A percentile compares a stretch with the other conserved stretches of the same genome.
Evolutionary conservation across 2,113 vertebrate genomes (phyloP).

Genomic region (Aythya baeri): DNA sequence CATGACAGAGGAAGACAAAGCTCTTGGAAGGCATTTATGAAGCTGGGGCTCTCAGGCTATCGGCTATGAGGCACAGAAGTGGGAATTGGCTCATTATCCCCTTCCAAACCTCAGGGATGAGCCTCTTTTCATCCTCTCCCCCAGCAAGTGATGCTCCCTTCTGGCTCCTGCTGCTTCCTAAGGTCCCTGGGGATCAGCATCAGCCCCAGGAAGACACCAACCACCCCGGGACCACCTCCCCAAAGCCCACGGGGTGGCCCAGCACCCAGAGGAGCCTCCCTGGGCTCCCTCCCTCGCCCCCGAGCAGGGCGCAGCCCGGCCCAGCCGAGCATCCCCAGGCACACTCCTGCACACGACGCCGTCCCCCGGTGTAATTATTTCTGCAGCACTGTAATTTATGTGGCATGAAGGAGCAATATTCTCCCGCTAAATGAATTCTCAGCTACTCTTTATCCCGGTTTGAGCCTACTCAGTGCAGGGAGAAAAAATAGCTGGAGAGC

Average conservation of each 20-base stretch:
- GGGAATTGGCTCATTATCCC: not conserved
- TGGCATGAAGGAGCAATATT: conserved; percentile 48
- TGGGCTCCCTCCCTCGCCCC: not conserved
- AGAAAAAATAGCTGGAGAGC: not conserved
- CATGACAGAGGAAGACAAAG: too few species aligned
- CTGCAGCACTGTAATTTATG: conserved; percentile 26
- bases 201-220: not conserved
- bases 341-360: not conserved
- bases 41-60: not conserved
- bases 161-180: not conserved
- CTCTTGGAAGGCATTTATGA: not conserved
- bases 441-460: not conserved
- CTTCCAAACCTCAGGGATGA: not conserved
- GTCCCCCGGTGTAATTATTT: not conserved
- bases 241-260: not conserved
- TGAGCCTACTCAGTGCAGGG: not conserved
- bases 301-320: not conserved
- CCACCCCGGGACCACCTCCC: not conserved
- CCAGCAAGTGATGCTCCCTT: not conserved
- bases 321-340: not conserved
- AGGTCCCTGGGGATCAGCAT: not conserved
- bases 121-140: not conserved
- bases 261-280: not conserved
- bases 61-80: too few species aligned
- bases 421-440: conserved; percentile 60